A percentile compares a stretch with the other conserved stretches of the same genome.
Conservation (phyloP, 2,797 vertebrate genomes). For the Notoglanidium macrostoma region DNA sequence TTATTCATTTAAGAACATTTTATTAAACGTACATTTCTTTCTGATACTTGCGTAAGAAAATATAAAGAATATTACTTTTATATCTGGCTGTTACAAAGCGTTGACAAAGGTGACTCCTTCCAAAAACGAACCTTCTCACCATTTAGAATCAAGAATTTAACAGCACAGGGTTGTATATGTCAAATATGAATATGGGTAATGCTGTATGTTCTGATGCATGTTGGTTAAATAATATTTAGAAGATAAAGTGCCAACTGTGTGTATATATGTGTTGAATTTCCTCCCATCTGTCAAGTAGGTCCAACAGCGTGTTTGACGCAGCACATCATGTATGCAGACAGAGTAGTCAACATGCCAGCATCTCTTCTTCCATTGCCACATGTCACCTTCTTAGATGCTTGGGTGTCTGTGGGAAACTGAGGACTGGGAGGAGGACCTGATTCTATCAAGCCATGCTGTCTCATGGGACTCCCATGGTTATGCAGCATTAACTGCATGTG, state of each 20-base stretch:
- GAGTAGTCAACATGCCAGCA: background rate
- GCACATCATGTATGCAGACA: background rate
- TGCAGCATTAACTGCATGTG: conserved; percentile 4
- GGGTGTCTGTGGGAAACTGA: background rate
- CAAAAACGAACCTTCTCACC: background rate
- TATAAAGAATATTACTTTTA: background rate
- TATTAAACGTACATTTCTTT: too few relatives aligned
- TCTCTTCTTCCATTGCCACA: conserved; percentile 12
- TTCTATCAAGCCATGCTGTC: conserved; percentile 6
- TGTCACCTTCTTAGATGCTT: background rate
- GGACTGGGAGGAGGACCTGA: background rate
- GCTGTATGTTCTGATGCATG: background rate
- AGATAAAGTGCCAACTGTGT: background rate
- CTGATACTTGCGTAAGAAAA: background rate
- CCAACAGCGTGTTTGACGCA: background rate
- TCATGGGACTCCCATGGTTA: background rate
- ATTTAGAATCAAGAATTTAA: background rate
- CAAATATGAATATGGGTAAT: background rate
- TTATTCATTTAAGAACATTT: too few relatives aligned
- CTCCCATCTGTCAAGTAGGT: background rate
- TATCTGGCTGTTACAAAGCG: background rate
- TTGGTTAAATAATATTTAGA: background rate
- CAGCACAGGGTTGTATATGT: background rate
- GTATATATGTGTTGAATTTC: background rate
- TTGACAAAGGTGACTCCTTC: background rate